Evolutionary conservation across 2,113 vertebrate species (phyloP), one percentile per base, ranked within the genome.

Genomic region (Melanocharis versteri): DNA sequence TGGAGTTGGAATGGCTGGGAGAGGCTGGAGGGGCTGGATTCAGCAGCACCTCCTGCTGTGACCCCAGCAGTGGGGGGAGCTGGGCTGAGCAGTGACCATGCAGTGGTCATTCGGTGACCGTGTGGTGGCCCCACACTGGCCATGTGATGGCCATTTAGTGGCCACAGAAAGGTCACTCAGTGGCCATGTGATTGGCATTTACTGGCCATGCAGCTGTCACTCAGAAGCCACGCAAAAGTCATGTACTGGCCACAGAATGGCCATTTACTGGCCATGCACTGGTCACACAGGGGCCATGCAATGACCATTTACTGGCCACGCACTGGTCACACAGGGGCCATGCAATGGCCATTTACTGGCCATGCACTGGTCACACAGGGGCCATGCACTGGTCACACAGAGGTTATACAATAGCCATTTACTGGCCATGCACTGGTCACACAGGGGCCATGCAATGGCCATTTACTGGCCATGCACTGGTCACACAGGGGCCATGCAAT

Each of bases 381-480:
- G 57, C 39, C 22, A 4, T 1, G 13, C 10, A 39, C 2, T 2
- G 23, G 23, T 1, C 40, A 15, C 14, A 6, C 13, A 56, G n/a
- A 2, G 9, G 21, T 11, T 44, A 33, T 14, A 15, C 6, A 11
- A 10, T 68, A 5, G 0, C 6, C 51, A 22, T 17, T 10, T 6
- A 15, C 11, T 12, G 50, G 20, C 53, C 71, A 22, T 13, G 33
- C 23, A 28, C 1, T 33, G 31, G 40, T 8, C 60, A 78, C 3
- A 2, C 16, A 23, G 9, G 4, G 16, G 26, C 30, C n/a, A 12
- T 5, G 15, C 3, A 3, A 1, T 10, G 6, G 9, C 4, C 28
- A 14, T 12, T n/a, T 8, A 6, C 14, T 31, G 62, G 30, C 23
- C 57, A 14, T 15, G 11, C 13, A 13, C 0, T 27, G 50, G 37